A percentile compares a stretch with the other conserved stretches of the same genome.
These are phyloP conservation scores for Drosophila pallidifrons DNA, from an alignment of 1,140 invertebrate genomes.

Conservation along the genomic window DNA sequence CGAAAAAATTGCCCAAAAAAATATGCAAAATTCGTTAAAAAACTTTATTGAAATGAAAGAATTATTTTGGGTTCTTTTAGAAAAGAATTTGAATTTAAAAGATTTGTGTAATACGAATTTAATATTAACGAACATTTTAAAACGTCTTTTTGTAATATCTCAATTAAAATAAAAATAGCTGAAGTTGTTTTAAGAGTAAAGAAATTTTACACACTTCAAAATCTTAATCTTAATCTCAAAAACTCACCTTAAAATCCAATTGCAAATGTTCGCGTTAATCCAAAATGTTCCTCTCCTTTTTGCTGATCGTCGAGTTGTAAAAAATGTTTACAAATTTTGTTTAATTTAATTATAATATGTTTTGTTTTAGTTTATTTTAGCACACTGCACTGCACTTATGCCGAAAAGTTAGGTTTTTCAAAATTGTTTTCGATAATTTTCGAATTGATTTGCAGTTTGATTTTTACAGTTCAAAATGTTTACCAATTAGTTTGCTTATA, in stretches of 20 bases:
- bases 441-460: slow-evolving; percentile 13
- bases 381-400: slow-evolving; percentile 57
- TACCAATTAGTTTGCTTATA: slow-evolving; percentile 70
- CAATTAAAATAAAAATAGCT: no score
- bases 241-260: slow-evolving; percentile 76
- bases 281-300: slow-evolving; percentile 44
- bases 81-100: no score
- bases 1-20: no score
- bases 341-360: slow-evolving; percentile 42
- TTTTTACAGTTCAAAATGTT: slow-evolving; percentile 60
- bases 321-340: slow-evolving; percentile 60
- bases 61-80: no score
- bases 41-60: no score
- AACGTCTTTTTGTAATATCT: no score
- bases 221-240: neutral
- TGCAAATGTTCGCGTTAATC: slow-evolving; percentile 75
- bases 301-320: slow-evolving; percentile 22
- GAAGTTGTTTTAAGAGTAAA: no score
- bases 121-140: no score
- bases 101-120: no score
- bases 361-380: slow-evolving; percentile 21
- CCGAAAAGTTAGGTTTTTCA: slow-evolving; percentile 35
- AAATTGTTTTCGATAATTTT: slow-evolving; percentile 18
- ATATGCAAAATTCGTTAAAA: no score
- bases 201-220: neutral